These are phyloP conservation scores for Eolophus roseicapilla DNA, from an alignment of 2,113 vertebrate species.

Conservation along the genomic window DNA sequence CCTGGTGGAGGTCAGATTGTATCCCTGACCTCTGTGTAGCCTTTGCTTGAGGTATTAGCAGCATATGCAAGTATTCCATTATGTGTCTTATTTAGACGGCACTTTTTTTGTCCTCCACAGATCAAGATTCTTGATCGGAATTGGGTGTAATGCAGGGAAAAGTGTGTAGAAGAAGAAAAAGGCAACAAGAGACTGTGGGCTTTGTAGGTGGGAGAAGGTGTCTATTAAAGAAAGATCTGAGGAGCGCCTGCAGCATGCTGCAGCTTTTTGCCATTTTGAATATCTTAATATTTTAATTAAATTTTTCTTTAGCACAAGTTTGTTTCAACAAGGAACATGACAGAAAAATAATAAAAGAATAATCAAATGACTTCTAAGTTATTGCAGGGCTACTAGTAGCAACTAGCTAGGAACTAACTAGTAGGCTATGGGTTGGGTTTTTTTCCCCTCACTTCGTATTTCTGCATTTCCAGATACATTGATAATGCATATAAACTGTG, in stretches of 20 bases:
- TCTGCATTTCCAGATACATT: not conserved
- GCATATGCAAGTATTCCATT: not conserved
- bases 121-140: not conserved
- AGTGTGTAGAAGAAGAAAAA: not conserved
- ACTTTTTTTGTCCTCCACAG: not conserved
- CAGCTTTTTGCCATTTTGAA: not conserved
- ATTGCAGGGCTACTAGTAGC: not conserved
- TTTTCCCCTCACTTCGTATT: constrained; percentile 21
- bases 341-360: not conserved
- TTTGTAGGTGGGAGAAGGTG: not conserved
- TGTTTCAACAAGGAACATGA: not conserved
- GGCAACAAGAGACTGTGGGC: not conserved
- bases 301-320: constrained; percentile 4
- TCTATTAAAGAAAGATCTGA: not conserved
- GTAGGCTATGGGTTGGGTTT: not conserved
- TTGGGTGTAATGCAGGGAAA: not conserved
- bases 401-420: not conserved
- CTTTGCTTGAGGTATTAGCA: not conserved
- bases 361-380: not conserved
- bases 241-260: not conserved
- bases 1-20: not conserved
- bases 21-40: not conserved
- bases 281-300: not conserved
- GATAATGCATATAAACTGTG: not conserved
- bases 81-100: not conserved